These are phyloP conservation scores for Helarctos malayanus DNA, from an alignment of 2,797 vertebrate genomes.

Conservation along the genomic window DNA sequence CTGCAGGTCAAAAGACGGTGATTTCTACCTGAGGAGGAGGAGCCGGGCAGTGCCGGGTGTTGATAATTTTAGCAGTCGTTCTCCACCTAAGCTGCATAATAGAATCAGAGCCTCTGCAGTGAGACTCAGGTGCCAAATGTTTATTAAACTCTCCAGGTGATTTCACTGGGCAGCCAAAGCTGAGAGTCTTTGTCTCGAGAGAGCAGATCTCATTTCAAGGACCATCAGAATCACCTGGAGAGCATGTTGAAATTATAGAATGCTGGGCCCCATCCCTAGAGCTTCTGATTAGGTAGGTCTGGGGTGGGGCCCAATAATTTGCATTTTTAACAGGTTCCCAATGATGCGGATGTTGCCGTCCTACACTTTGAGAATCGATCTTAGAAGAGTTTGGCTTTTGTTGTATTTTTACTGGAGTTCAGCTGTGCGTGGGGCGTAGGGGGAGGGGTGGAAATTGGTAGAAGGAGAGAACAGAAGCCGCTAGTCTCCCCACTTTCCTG, in stretches of 20 bases:
- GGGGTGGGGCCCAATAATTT: neutral
- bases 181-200: neutral
- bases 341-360: neutral
- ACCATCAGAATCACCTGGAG: neutral
- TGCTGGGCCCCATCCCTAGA: neutral
- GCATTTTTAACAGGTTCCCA: neutral
- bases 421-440: neutral
- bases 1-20: neutral
- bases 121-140: neutral
- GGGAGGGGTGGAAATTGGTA: neutral
- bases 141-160: slow-evolving; percentile 5
- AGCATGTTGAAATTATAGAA: neutral
- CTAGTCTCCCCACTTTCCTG: neutral
- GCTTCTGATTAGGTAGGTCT: neutral
- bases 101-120: neutral
- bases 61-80: neutral
- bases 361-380: neutral
- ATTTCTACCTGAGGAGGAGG: neutral
- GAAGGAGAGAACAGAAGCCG: neutral
- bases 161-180: neutral
- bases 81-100: neutral
- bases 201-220: neutral
- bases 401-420: neutral
- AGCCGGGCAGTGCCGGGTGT: neutral
- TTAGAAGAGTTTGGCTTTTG: neutral